phyloP scores from a whole-genome alignment of 2,797 vertebrate species.

The Phoeniculus purpureus region DNA sequence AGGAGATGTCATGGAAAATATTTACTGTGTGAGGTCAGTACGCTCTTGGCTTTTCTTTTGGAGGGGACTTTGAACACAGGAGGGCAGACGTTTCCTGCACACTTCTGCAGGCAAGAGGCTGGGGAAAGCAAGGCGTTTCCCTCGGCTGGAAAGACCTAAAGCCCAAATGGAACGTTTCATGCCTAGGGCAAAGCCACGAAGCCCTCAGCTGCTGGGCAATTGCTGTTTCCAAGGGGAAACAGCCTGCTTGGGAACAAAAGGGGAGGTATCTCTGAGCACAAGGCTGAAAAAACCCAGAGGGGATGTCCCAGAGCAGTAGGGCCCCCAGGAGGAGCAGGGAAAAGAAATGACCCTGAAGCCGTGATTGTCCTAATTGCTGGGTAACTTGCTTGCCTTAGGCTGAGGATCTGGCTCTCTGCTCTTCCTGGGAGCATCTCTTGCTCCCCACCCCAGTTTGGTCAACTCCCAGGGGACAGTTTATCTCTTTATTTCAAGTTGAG shows the following conservation, averaged over 20 bases:
- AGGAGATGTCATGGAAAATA: slow-evolving; percentile 57
- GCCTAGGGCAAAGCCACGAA: background rate
- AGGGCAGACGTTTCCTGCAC: slow-evolving; percentile 22
- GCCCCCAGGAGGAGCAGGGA: background rate
- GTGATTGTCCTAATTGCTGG: background rate
- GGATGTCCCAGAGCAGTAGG: background rate
- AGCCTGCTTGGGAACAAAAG: background rate
- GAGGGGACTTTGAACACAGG: slow-evolving; percentile 60
- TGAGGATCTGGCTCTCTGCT: background rate
- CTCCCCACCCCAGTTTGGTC: background rate
- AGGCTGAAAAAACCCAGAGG: background rate
- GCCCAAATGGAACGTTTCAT: slow-evolving; percentile 21
- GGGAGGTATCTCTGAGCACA: background rate
- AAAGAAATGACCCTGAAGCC: background rate
- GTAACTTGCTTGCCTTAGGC: background rate
- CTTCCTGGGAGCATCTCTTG: background rate
- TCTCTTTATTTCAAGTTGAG: background rate
- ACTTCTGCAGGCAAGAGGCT: slow-evolving; percentile 6
- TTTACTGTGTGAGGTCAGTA: slow-evolving; percentile 51
- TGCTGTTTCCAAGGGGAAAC: background rate
- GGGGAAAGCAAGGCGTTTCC: background rate
- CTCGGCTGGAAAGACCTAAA: background rate
- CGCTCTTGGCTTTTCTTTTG: slow-evolving; percentile 13
- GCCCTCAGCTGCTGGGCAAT: background rate
- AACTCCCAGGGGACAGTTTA: background rate